These are phyloP conservation scores for Acanthoscelides obtectus DNA, from an alignment of 2,888 invertebrate genomes.

Conservation along the genomic window DNA sequence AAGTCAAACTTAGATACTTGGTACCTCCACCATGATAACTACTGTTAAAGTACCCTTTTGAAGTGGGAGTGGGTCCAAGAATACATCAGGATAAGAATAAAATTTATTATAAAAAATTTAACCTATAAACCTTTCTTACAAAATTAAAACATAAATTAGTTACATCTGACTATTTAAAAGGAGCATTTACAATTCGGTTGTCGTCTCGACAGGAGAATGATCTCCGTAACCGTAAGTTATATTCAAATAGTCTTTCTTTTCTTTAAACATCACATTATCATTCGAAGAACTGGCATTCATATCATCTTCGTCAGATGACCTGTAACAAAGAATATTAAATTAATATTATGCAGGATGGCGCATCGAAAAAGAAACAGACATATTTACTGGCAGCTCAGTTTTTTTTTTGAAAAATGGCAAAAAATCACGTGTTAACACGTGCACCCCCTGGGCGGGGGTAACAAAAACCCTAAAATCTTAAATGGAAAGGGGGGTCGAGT, in stretches of 20 bases:
- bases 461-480: no score
- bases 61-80: no score
- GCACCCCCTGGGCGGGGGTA: no score
- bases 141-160: slow-evolving; percentile 24
- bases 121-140: slow-evolving; percentile 5
- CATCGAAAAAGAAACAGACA: no score
- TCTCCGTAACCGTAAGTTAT: slow-evolving; percentile 66
- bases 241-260: slow-evolving; percentile 71
- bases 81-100: not conserved
- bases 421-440: no score
- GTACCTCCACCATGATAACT: no score
- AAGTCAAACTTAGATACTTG: no score
- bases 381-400: no score
- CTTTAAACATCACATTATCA: slow-evolving; percentile 81
- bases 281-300: slow-evolving; percentile 67
- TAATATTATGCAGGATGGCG: no score
- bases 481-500: no score
- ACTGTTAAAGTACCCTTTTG: no score
- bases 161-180: slow-evolving; percentile 21
- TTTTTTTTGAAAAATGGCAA: no score
- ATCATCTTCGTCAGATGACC: slow-evolving; percentile 51
- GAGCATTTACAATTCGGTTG: slow-evolving; percentile 69
- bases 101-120: not conserved
- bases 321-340: slow-evolving; percentile 43
- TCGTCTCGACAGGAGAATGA: slow-evolving; percentile 80